These are phyloP conservation scores for Drosophila navojoa DNA, from an alignment of 1,140 invertebrate species.

Conservation along the genomic window DNA sequence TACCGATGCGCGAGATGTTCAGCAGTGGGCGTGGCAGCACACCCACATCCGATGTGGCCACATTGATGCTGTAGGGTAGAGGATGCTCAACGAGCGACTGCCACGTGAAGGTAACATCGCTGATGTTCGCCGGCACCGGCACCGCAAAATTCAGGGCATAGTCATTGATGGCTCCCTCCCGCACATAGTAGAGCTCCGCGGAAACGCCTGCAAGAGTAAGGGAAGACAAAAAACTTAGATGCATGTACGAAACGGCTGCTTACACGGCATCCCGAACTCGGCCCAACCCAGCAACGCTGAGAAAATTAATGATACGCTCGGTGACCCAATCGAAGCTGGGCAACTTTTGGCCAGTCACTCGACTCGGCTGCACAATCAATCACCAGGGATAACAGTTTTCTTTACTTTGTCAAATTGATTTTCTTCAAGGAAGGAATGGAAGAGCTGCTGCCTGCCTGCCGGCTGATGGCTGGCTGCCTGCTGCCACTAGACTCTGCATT, in stretches of 20 bases:
- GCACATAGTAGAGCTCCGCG: slow-evolving; percentile 94
- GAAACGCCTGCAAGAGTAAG: slow-evolving; percentile 89
- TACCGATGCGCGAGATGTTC: slow-evolving; percentile 92
- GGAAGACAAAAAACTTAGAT: slow-evolving; percentile 41
- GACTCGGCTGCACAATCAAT: slow-evolving; percentile 72
- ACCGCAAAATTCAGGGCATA: slow-evolving; percentile 94
- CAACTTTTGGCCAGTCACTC: slow-evolving; percentile 73
- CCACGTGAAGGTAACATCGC: slow-evolving; percentile 94
- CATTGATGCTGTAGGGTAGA: slow-evolving; percentile 91
- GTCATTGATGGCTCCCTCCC: slow-evolving; percentile 92
- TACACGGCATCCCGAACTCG: slow-evolving; percentile 27
- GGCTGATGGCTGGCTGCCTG: background rate
- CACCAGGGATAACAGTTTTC: slow-evolving; percentile 75
- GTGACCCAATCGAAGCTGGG: slow-evolving; percentile 56
- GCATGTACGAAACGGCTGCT: slow-evolving; percentile 28
- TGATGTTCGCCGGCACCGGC: slow-evolving; percentile 91
- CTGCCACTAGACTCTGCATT: slow-evolving; percentile 33
- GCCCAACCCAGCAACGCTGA: background rate
- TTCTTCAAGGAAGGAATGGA: slow-evolving; percentile 26
- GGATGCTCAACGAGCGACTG: slow-evolving; percentile 90
- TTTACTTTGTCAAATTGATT: slow-evolving; percentile 75
- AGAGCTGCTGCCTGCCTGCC: background rate
- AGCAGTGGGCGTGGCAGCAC: slow-evolving; percentile 90
- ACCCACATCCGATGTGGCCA: slow-evolving; percentile 90
- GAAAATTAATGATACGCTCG: slow-evolving; percentile 73